phyloP scores from a whole-genome alignment of 2,797 vertebrate genomes.

The Coracias cyanogaster region DNA sequence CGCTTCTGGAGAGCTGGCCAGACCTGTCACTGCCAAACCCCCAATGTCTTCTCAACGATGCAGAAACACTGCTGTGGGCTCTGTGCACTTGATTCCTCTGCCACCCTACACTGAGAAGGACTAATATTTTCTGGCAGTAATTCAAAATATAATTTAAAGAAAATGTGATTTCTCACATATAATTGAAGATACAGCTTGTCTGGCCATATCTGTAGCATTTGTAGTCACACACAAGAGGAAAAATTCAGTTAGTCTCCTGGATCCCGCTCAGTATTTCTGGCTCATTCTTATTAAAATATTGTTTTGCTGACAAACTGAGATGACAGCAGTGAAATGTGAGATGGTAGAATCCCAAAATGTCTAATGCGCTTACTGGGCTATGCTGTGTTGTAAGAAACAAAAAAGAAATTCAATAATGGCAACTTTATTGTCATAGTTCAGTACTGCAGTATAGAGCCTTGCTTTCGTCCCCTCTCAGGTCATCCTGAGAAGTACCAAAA shows the following conservation, averaged over 20 bases:
- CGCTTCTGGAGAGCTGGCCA: not conserved
- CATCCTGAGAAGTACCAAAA: not conserved
- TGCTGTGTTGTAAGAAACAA: not conserved
- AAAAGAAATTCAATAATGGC: not conserved
- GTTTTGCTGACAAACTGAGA: not conserved
- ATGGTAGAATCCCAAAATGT: not conserved
- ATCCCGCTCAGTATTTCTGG: not conserved
- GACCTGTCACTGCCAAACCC: not conserved
- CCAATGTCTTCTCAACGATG: fast-evolving
- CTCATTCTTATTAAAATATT: not conserved
- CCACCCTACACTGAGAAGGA: not conserved
- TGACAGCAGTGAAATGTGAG: not conserved
- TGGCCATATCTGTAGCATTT: not conserved
- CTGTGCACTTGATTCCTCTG: not conserved
- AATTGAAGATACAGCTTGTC: not conserved
- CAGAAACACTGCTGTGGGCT: not conserved
- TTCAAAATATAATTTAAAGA: not conserved
- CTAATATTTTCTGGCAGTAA: not conserved
- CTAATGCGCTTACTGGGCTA: not conserved
- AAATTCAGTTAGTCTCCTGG: not conserved
- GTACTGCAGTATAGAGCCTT: not conserved
- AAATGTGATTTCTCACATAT: not conserved
- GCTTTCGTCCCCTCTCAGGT: not conserved
- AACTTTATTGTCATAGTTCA: not conserved
- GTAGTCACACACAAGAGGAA: not conserved